These are phyloP conservation scores for Rhinopomastus cyanomelas DNA, from an alignment of 2,113 vertebrate species.

Conservation along the genomic window DNA sequence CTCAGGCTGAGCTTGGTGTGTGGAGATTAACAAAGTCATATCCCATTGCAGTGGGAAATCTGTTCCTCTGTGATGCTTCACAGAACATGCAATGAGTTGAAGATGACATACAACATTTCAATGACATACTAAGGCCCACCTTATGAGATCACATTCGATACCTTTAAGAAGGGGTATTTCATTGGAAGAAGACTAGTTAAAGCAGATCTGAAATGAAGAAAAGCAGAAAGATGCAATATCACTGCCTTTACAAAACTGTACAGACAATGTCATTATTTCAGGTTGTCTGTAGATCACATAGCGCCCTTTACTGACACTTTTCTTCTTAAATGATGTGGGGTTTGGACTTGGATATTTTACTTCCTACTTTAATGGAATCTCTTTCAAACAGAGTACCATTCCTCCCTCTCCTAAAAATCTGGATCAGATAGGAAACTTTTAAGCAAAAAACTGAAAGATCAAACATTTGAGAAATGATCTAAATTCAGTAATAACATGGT, in stretches of 20 bases:
- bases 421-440: background rate
- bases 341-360: background rate
- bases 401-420: background rate
- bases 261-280: background rate
- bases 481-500: background rate
- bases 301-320: background rate
- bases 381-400: background rate
- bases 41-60: background rate
- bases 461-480: background rate
- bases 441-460: background rate
- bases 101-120: background rate
- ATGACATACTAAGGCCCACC: background rate
- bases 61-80: background rate
- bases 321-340: background rate
- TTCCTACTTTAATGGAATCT: background rate
- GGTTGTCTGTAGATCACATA: background rate
- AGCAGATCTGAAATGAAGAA: background rate
- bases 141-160: background rate
- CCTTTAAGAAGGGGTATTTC: background rate
- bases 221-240: background rate
- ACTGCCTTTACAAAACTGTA: background rate
- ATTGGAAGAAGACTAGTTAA: background rate
- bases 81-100: background rate
- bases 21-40: background rate
- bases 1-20: background rate